Conservation (phyloP, 2,888 invertebrate species). For the Machimus rusticus region DNA sequence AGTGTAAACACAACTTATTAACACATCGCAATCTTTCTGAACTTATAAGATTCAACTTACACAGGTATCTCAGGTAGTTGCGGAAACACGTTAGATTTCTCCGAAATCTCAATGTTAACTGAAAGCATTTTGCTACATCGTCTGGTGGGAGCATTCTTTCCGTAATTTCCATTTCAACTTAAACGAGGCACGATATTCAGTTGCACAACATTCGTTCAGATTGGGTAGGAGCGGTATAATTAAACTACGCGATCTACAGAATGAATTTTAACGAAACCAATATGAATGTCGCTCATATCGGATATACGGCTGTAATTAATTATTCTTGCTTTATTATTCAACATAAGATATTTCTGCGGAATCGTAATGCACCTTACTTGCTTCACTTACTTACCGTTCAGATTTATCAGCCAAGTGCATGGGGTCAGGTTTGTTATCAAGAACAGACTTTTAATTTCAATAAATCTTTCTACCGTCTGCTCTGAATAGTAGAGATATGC, state of each 20-base stretch:
- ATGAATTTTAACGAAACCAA: not conserved
- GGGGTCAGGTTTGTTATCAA: not conserved
- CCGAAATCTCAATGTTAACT: not conserved
- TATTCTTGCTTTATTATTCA: not conserved
- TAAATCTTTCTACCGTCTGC: not conserved
- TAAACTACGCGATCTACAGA: not conserved
- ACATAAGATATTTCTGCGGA: not conserved
- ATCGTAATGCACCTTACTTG: not conserved
- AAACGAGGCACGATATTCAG: not conserved
- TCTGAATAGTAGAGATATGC: not conserved
- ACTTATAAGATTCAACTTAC: not conserved
- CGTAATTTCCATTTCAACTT: not conserved
- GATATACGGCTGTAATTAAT: not conserved
- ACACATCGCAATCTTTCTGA: not conserved
- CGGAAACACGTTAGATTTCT: constrained; percentile 2
- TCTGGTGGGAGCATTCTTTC: not conserved
- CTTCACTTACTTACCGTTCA: not conserved
- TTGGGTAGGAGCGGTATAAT: not conserved
- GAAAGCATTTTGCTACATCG: not conserved
- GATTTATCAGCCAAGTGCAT: not conserved
- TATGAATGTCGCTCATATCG: not conserved
- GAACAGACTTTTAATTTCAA: not conserved
- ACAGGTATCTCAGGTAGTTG: not conserved
- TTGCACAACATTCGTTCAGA: not conserved
- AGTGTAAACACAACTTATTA: not conserved